phyloP scores from a whole-genome alignment of 2,888 invertebrate genomes.

The Hipparchia sbordonii region DNA sequence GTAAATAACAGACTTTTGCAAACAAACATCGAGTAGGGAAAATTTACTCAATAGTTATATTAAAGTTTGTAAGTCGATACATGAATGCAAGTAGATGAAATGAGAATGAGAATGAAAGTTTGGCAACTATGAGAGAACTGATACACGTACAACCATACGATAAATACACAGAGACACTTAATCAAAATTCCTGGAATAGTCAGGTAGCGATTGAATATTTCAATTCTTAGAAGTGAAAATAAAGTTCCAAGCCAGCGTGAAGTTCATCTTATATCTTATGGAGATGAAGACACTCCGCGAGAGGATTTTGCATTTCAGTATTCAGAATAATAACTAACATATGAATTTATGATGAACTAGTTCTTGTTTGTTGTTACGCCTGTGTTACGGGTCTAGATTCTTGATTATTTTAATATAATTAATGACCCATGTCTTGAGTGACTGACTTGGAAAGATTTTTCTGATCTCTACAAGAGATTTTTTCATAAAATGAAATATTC shows the following conservation, averaged over 20 bases:
- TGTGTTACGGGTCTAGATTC: background rate
- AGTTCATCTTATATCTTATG: constrained; percentile 8
- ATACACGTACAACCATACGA: no score
- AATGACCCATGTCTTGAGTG: background rate
- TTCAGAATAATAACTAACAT: constrained; percentile 24
- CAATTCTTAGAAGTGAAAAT: background rate
- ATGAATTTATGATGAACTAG: constrained; percentile 24
- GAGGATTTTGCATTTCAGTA: constrained; percentile 26
- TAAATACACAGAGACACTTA: no score
- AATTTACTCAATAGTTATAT: no score
- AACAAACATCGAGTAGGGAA: no score
- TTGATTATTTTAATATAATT: background rate
- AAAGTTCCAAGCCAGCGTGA: constrained; percentile 1
- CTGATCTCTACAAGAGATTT: no score
- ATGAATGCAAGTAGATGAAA: no score
- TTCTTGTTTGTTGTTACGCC: background rate
- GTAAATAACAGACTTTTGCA: no score
- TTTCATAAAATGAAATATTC: no score
- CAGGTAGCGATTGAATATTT: background rate
- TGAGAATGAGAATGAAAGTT: no score
- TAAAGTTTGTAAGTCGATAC: no score
- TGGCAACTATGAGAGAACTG: no score
- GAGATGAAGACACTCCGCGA: constrained; percentile 19
- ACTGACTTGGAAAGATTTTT: no score
- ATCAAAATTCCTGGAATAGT: background rate